Evolutionary conservation across 2,113 vertebrate species (phyloP), one percentile per base, ranked within the genome.

Genomic region (Nannospalax galili): DNA sequence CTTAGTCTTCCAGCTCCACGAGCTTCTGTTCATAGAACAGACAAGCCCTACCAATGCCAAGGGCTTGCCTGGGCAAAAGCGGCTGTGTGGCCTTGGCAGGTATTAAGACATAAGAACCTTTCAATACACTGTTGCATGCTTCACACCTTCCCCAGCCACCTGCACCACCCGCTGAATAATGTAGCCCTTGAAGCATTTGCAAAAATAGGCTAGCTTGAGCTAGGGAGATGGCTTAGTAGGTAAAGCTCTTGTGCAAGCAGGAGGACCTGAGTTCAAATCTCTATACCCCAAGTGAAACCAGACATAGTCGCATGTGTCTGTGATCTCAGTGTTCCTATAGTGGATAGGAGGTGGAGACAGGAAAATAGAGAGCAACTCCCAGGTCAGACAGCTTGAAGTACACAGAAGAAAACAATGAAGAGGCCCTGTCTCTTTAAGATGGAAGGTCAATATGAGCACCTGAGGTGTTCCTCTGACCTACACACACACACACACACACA

Each of bases 1-100:
- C 65, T 87, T 64, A 24, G 35, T 37, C 60, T 88, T 20, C 48
- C 65, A 85, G 48, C 60, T 88, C 69, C 48, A 48, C 7, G 26
- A 75, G 35, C 60, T 62, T 22, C 60, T 32, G 45, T 48, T 82
- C 32, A 22, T 37, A 35, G 69, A 35, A 9, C 67, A 80, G n/a
- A 30, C 28, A 94, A 67, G 40, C 85, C 62, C 82, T 85, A 12
- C 35, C 37, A 64, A 40, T 64, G 64, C 10, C 75, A 75, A 32
- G 30, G 62, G 15, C 70, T 92, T 90, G 45, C 85, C n/a, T 92
- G 30, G 79, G 60, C 64, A 70, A 87, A n/a, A 94, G 28, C 42
- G 77, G 37, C 32, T 40, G 15, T 84, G 87, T 58, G 72, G 5
- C 35, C 42, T 45, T 26, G 72, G 45, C 80, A 95, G 32, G 48